Evolutionary conservation across 2,888 invertebrate species (phyloP), one percentile per base, ranked within the genome.

Genomic region (Synergus laeviventris): DNA sequence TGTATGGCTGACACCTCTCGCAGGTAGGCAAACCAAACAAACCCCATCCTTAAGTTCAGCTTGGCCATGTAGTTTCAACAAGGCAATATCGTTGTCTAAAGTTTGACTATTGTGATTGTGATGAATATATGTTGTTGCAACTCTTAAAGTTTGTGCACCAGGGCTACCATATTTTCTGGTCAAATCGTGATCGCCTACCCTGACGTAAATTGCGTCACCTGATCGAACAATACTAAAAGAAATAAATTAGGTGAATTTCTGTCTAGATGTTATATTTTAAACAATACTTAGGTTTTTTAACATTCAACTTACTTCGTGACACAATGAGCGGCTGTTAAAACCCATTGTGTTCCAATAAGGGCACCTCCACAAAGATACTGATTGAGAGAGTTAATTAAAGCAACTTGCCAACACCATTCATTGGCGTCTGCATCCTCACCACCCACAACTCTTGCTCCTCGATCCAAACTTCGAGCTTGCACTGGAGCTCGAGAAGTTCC

Each of bases 361-460:
- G 97, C 97, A 21, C 97, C 98, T 8, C 98, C 98, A 89, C 98
- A 98, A 60, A 98, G 93, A 91, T 98, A 98, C 91, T 98, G 98
- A 92, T 98, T 98, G 77, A 97, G 92, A 0, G 97, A 96, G 92
- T 98, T 98, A 90, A 98, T 97, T 82, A 98, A 93, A 1, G 98
- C 98, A 82, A 96, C 97, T 92, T 97, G 97, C 97, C 97, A 97
- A 91, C 97, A 97, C 97, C 97, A 98, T 92, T 97, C 97, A 64
- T 97, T 97, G 78, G 97, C 95, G 84, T 95, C 95, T 1, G 97
- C 97, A 89, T 98, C 97, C 90, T 95, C 96, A 16, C 98, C 98
- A 14, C 98, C 98, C 81, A 98, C 97, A 78, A 98, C 97, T 24
- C 94, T 91, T 0, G 90, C 92, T 0, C 88, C 85, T 14, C 92